These are phyloP conservation scores for Andrena chrysosceles DNA, from an alignment of 2,888 invertebrate genomes.

Conservation along the genomic window DNA sequence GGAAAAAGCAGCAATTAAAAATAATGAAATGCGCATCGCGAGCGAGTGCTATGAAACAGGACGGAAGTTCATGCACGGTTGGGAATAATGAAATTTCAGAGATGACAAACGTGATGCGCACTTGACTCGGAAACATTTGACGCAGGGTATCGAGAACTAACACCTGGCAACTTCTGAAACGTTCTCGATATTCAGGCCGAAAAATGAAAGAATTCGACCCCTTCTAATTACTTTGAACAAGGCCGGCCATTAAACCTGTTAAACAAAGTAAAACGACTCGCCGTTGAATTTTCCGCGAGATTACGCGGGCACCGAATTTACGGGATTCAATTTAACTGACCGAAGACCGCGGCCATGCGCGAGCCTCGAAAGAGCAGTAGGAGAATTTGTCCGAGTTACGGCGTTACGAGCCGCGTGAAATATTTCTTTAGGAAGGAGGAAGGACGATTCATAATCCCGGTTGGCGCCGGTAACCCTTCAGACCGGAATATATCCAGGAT, in stretches of 20 bases:
- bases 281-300: background rate
- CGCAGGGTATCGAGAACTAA: too few species aligned
- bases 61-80: background rate
- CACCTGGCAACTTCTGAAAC: background rate
- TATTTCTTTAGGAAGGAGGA: background rate
- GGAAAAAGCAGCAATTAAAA: background rate
- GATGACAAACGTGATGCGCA: background rate
- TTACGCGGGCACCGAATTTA: background rate
- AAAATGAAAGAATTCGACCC: conserved; percentile 2
- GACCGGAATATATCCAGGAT: conserved; percentile 23
- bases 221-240: conserved; percentile 34
- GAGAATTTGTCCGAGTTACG: background rate
- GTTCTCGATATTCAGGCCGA: background rate
- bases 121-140: background rate
- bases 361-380: background rate
- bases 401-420: background rate
- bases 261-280: conserved; percentile 31
- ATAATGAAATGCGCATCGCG: background rate
- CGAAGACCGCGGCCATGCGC: background rate
- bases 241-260: background rate
- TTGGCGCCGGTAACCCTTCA: conserved; percentile 9
- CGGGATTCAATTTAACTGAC: conserved; percentile 3
- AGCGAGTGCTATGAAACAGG: background rate
- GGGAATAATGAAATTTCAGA: background rate
- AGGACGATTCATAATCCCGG: conserved; percentile 30